A percentile compares a stretch with the other conserved stretches of the same genome.
phyloP scores from a whole-genome alignment of 2,113 vertebrate genomes.

The Syrmaticus mikado region DNA sequence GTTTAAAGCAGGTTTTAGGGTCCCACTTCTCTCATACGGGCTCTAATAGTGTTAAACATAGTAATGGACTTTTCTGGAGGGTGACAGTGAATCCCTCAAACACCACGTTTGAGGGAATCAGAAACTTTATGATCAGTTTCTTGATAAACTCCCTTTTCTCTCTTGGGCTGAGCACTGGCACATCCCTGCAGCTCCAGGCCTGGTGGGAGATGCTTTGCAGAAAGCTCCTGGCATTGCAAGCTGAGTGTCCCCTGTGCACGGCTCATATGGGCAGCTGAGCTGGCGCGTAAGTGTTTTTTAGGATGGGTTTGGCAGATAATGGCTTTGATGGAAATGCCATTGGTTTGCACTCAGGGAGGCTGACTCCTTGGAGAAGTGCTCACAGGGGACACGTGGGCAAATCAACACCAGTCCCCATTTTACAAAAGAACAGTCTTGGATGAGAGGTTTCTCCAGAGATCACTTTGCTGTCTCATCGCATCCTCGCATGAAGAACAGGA shows the following conservation, averaged over 20 bases:
- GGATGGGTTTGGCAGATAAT: neutral
- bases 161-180: neutral
- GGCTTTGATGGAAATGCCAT: neutral
- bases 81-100: neutral
- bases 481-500: neutral
- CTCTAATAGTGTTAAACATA: neutral
- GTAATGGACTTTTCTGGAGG: neutral
- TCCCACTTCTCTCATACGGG: neutral
- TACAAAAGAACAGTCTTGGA: neutral
- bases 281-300: neutral
- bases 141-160: neutral
- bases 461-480: neutral
- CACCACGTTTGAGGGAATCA: neutral
- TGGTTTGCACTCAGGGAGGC: neutral
- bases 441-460: neutral
- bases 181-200: neutral
- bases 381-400: neutral
- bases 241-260: neutral
- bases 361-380: neutral
- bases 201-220: neutral
- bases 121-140: too few species aligned
- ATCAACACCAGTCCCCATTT: neutral
- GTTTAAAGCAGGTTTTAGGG: neutral
- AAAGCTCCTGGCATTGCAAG: neutral
- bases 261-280: fast-evolving